Conservation (phyloP, 2,888 invertebrate species). For the Subacronicta megacephala region DNA sequence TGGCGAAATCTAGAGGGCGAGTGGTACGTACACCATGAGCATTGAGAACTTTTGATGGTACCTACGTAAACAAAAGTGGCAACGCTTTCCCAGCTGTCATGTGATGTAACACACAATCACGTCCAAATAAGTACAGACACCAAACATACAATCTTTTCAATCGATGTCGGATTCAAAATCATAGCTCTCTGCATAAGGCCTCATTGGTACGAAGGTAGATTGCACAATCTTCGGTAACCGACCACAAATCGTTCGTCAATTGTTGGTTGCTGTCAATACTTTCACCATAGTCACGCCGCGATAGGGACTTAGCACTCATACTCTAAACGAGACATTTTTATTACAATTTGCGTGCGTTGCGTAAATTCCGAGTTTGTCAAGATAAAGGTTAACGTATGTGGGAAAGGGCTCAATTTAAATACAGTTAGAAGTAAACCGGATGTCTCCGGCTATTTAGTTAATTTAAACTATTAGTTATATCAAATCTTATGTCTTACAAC, state of each 20-base stretch:
- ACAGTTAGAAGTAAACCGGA: slow-evolving; percentile 2
- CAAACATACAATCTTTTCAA: slow-evolving; percentile 43
- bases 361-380: slow-evolving; percentile 1
- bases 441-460: background rate
- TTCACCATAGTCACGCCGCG: slow-evolving; percentile 50
- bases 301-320: slow-evolving; percentile 39
- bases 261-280: slow-evolving; percentile 53
- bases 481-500: no score
- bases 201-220: slow-evolving; percentile 44
- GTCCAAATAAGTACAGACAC: slow-evolving; percentile 5
- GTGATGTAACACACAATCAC: slow-evolving; percentile 18
- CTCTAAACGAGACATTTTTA: slow-evolving; percentile 49
- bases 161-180: slow-evolving; percentile 41
- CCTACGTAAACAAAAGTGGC: background rate
- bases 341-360: slow-evolving; percentile 10
- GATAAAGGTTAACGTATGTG: background rate
- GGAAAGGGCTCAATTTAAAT: slow-evolving; percentile 1
- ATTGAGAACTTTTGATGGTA: slow-evolving; percentile 2
- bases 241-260: slow-evolving; percentile 44
- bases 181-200: slow-evolving; percentile 44
- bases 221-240: slow-evolving; percentile 54
- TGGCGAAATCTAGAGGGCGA: no score
- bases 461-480: background rate
- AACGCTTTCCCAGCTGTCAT: slow-evolving; percentile 11
- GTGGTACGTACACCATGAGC: no score